phyloP scores from a whole-genome alignment of 2,888 invertebrate species.

The Cylindroiulus punctatus region DNA sequence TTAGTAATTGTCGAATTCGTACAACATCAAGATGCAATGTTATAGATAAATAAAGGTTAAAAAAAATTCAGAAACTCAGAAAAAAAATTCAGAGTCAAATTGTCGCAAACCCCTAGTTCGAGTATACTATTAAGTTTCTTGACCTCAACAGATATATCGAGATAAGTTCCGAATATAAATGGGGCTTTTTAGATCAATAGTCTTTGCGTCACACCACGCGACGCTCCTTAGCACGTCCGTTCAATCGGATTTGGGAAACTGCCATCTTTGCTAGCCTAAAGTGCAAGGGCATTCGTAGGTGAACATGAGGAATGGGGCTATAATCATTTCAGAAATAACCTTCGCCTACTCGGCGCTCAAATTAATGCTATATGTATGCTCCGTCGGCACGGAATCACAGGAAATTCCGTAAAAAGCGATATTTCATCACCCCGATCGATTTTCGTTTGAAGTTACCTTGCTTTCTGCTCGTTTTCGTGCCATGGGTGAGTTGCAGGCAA shows the following conservation, averaged over 20 bases:
- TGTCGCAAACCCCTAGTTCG: too few species aligned
- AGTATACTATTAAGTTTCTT: not conserved
- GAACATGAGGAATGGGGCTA: not conserved
- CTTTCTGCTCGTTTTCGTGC: not conserved
- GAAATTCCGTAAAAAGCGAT: not conserved
- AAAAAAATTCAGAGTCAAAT: too few species aligned
- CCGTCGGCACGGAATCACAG: slow-evolving; percentile 26
- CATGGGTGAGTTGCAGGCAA: not conserved
- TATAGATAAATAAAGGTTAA: too few species aligned
- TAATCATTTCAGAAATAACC: slow-evolving; percentile 21
- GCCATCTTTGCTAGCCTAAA: not conserved
- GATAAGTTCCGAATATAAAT: slow-evolving; percentile 2
- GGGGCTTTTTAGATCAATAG: slow-evolving; percentile 12
- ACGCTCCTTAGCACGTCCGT: not conserved
- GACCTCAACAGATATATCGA: not conserved
- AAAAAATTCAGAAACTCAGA: too few species aligned
- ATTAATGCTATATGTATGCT: slow-evolving; percentile 14
- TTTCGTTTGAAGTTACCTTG: not conserved
- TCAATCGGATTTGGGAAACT: not conserved
- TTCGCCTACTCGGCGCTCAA: slow-evolving; percentile 31
- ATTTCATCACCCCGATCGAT: slow-evolving; percentile 1
- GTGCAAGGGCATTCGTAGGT: slow-evolving; percentile 20
- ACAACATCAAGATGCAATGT: too few species aligned
- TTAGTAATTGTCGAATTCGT: too few species aligned
- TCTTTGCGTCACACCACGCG: not conserved